A percentile compares a stretch with the other conserved stretches of the same genome.
These are phyloP conservation scores for Rhinolophus ferrumequinum DNA, from an alignment of 2,113 vertebrate genomes.

Conservation along the genomic window DNA sequence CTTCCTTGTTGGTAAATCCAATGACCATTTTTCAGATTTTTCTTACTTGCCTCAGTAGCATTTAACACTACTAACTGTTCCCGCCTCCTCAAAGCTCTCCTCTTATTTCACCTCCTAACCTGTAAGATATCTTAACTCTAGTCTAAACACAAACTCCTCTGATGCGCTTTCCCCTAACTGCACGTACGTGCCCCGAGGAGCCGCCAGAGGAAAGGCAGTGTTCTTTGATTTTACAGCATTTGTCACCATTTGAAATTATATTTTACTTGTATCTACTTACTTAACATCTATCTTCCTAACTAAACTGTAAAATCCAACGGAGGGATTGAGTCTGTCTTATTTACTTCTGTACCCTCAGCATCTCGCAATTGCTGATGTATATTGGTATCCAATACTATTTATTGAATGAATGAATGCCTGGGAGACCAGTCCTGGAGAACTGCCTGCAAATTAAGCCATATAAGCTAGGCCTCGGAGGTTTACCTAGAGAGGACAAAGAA, in stretches of 20 bases:
- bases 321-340: background rate
- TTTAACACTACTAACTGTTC: background rate
- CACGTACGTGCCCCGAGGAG: background rate
- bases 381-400: background rate
- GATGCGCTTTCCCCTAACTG: background rate
- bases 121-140: background rate
- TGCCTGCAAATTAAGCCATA: conserved; percentile 6
- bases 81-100: background rate
- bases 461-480: background rate
- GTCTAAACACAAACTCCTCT: background rate
- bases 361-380: background rate
- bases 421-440: background rate
- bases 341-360: background rate
- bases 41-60: background rate
- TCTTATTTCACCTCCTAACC: background rate
- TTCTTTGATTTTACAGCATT: background rate
- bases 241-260: conserved; percentile 22
- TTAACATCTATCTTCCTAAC: conserved; percentile 23
- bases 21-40: background rate
- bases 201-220: background rate
- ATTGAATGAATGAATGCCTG: background rate
- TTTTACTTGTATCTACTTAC: conserved; percentile 20
- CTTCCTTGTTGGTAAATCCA: background rate
- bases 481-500: background rate
- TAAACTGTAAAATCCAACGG: conserved; percentile 14